These are phyloP conservation scores for Callipepla californica DNA, from an alignment of 2,113 vertebrate species.

Conservation along the genomic window DNA sequence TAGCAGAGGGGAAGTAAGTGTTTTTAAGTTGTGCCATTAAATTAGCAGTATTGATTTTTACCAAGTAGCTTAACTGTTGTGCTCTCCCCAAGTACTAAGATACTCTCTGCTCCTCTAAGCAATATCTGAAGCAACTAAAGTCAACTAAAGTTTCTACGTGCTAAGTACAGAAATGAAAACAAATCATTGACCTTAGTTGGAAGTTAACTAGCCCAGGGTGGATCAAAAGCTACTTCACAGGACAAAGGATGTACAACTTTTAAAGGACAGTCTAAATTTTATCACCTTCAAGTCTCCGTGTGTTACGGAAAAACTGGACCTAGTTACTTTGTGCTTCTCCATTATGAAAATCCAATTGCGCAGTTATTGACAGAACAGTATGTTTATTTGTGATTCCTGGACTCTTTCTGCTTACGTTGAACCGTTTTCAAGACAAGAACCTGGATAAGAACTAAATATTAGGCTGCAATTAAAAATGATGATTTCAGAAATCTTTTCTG, in stretches of 20 bases:
- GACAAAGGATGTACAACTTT: neutral
- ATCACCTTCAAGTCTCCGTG: neutral
- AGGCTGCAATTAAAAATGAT: neutral
- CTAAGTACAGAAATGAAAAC: neutral
- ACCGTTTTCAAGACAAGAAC: neutral
- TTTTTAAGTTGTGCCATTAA: neutral
- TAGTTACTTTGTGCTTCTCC: neutral
- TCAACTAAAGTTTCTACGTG: neutral
- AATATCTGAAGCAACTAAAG: neutral
- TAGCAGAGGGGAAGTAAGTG: neutral
- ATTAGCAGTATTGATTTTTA: neutral
- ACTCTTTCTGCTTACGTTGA: neutral
- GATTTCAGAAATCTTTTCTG: neutral
- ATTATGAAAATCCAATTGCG: neutral
- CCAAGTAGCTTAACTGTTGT: neutral
- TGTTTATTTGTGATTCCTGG: neutral
- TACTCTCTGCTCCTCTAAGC: neutral
- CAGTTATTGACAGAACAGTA: conserved; percentile 12
- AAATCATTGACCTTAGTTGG: neutral
- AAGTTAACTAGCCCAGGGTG: neutral
- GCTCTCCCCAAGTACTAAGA: neutral
- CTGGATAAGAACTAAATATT: neutral
- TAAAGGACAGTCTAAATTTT: neutral
- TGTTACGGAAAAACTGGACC: neutral
- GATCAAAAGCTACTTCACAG: neutral